phyloP scores from a whole-genome alignment of 2,797 vertebrate genomes.

The Oceanodroma leucorhoa region DNA sequence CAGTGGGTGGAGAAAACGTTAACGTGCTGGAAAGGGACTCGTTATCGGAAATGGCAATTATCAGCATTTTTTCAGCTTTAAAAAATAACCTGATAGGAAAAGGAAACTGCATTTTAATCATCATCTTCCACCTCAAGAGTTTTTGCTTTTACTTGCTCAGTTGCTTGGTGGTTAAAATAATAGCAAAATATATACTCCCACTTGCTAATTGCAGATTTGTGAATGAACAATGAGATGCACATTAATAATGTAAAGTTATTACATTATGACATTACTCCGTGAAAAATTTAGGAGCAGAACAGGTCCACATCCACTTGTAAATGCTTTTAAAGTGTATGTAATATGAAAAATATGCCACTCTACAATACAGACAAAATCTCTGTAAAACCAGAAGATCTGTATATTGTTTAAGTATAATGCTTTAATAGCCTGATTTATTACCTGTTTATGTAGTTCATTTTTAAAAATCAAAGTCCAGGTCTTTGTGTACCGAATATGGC shows the following conservation, averaged over 20 bases:
- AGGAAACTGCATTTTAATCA: neutral
- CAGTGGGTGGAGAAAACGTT: neutral
- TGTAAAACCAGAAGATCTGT: neutral
- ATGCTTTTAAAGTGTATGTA: neutral
- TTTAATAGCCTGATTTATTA: neutral
- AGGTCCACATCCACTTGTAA: neutral
- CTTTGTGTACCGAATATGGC: neutral
- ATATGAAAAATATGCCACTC: neutral
- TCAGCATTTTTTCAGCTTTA: neutral
- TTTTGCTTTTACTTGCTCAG: neutral
- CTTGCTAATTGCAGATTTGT: neutral
- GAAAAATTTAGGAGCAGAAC: neutral
- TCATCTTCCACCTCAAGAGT: neutral
- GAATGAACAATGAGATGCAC: neutral
- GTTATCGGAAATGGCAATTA: no score
- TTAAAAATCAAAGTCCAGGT: neutral
- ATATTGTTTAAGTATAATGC: neutral
- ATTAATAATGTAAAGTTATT: neutral
- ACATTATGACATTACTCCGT: neutral
- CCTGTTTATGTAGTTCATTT: neutral
- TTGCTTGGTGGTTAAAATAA: neutral
- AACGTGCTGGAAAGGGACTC: neutral
- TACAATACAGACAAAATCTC: neutral
- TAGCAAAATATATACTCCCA: neutral
- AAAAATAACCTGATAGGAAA: neutral